Percentiles rank a stretch among this genome's conserved stretches.
Evolutionary conservation across 2,113 vertebrate genomes (phyloP).

Genomic region (Centropristis striata): DNA sequence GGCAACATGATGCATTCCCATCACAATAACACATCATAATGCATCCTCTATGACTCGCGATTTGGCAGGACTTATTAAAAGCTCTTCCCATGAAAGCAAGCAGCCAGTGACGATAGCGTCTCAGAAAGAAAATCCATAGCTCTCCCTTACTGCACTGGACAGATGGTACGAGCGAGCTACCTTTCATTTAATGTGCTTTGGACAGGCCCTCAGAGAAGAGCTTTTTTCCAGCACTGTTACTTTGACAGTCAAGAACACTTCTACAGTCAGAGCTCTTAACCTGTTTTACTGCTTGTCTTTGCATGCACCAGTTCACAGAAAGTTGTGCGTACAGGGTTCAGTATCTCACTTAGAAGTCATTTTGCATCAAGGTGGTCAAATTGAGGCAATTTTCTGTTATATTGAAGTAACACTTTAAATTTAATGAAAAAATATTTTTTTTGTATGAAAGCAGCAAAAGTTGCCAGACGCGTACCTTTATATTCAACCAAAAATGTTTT

Average conservation of each 20-base stretch:
- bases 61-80: slow-evolving; percentile 72
- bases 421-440: too few species aligned
- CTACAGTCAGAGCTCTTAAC: slow-evolving; percentile 51
- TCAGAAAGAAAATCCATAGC: slow-evolving; percentile 73
- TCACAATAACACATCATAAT: slow-evolving; percentile 71
- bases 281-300: slow-evolving; percentile 50
- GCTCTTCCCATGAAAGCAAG: slow-evolving; percentile 59
- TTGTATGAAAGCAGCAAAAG: too few species aligned
- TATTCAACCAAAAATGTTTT: too few species aligned
- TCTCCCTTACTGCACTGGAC: slow-evolving; percentile 48
- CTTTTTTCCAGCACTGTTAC: slow-evolving; percentile 59
- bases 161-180: slow-evolving; percentile 40
- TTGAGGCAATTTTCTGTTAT: too few species aligned
- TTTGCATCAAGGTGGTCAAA: not conserved
- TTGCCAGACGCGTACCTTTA: too few species aligned
- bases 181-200: slow-evolving; percentile 50
- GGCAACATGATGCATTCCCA: slow-evolving; percentile 48
- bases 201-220: slow-evolving; percentile 61
- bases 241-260: slow-evolving; percentile 56
- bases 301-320: slow-evolving; percentile 62
- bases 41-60: slow-evolving; percentile 38
- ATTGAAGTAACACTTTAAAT: too few species aligned
- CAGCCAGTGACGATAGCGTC: slow-evolving; percentile 45
- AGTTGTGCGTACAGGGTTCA: not conserved
- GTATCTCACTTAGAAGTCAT: slow-evolving; percentile 1